phyloP scores from a whole-genome alignment of 1,140 invertebrate genomes.

The Bombus sylvicola region DNA sequence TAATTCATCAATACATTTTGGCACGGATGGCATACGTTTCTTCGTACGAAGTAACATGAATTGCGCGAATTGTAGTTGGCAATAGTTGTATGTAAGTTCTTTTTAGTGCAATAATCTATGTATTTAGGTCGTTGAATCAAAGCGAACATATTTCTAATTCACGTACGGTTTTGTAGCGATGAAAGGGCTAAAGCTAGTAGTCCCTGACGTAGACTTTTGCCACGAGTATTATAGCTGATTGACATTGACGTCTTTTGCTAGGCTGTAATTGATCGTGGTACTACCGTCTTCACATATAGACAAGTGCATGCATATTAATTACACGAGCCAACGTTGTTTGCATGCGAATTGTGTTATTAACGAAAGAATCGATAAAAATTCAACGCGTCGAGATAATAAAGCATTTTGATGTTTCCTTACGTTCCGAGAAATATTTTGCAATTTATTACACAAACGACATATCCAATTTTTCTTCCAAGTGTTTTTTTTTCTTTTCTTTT shows the following conservation, averaged over 20 bases:
- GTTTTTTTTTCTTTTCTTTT: too few species aligned
- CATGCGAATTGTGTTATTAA: neutral
- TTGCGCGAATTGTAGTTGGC: too few species aligned
- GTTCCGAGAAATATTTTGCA: neutral
- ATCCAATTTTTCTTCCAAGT: neutral
- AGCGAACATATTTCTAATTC: neutral
- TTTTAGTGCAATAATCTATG: neutral
- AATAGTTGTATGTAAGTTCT: too few species aligned
- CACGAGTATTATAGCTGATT: neutral
- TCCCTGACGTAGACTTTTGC: neutral
- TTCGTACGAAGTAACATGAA: too few species aligned
- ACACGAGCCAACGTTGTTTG: neutral
- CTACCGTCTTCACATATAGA: neutral
- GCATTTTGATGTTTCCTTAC: neutral
- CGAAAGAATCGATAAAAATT: neutral
- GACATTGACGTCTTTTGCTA: neutral
- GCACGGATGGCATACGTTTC: too few species aligned
- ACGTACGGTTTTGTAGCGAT: neutral
- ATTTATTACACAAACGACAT: neutral
- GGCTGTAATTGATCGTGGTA: neutral
- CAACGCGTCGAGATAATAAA: neutral
- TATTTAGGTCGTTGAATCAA: neutral
- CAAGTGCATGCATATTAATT: neutral
- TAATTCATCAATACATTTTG: too few species aligned
- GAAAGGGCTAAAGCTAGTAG: neutral